These are phyloP conservation scores for Hyppa rectilinea DNA, from an alignment of 2,888 invertebrate genomes.

Conservation along the genomic window DNA sequence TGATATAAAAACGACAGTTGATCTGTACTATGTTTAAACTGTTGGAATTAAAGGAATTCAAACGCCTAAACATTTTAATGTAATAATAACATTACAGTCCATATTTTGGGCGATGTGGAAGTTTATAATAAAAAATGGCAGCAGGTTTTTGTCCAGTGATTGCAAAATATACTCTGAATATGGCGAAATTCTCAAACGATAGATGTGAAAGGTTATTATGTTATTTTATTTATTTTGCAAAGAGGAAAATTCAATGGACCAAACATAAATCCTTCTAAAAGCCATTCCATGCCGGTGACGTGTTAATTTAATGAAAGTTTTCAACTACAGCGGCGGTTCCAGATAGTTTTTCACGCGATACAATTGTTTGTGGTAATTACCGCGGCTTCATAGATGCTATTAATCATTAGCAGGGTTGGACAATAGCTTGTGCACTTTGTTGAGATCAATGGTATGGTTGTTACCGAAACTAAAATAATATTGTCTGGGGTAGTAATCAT, in stretches of 20 bases:
- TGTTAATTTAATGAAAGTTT: conserved; percentile 79
- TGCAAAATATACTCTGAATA: background rate
- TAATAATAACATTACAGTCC: too few species aligned
- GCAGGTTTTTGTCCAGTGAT: background rate
- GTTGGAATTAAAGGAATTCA: too few species aligned
- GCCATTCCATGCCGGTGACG: conserved; percentile 68
- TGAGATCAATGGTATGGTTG: conserved; percentile 52
- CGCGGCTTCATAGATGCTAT: conserved; percentile 86
- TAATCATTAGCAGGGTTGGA: conserved; percentile 86
- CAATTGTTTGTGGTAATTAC: conserved; percentile 78
- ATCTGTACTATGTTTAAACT: background rate
- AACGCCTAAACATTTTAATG: too few species aligned
- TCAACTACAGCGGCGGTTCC: conserved; percentile 65
- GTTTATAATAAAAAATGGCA: background rate
- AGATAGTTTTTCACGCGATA: conserved; percentile 82
- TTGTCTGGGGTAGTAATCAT: background rate
- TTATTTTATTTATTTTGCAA: background rate
- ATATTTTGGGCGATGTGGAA: too few species aligned
- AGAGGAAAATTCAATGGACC: background rate
- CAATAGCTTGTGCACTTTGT: conserved; percentile 74
- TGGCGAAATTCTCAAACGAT: background rate
- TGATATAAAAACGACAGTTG: conserved; percentile 3
- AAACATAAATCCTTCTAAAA: conserved; percentile 62
- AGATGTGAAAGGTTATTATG: background rate
- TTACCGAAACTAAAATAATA: background rate